A percentile compares a stretch with the other conserved stretches of the same genome.
Conservation (phyloP, 2,797 vertebrate genomes). For the Acanthiza pusilla region DNA sequence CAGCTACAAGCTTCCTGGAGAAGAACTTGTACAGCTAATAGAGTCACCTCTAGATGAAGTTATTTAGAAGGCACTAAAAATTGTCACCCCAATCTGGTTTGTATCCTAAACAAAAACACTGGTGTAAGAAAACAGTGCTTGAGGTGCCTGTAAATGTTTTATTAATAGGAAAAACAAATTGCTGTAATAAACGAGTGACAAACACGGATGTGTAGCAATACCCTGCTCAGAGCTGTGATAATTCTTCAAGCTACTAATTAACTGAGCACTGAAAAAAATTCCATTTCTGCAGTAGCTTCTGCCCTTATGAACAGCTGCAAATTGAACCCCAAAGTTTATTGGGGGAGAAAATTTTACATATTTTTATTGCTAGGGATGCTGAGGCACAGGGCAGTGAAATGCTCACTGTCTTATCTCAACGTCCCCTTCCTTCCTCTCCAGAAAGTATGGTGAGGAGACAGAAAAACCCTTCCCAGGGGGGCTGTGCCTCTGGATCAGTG, state of each 20-base stretch:
- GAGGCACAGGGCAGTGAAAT: not conserved
- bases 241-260: not conserved
- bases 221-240: not conserved
- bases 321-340: not conserved
- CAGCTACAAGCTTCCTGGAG: not conserved
- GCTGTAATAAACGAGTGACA: not conserved
- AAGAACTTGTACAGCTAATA: not conserved
- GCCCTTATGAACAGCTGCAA: not conserved
- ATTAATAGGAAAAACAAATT: not conserved
- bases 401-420: not conserved
- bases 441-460: not conserved
- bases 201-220: fast-evolving
- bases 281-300: not conserved
- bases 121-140: not conserved
- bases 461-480: not conserved
- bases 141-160: not conserved
- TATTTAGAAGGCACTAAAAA: not conserved
- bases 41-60: fast-evolving
- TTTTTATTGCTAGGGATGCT: not conserved
- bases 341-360: not conserved
- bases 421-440: not conserved
- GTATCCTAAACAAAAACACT: not conserved
- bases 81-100: not conserved
- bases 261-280: not conserved
- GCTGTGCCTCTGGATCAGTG: not conserved